Base-by-base conservation (phyloP, 2,888 invertebrate species). In the Ormyrus nitidulus region DNA sequence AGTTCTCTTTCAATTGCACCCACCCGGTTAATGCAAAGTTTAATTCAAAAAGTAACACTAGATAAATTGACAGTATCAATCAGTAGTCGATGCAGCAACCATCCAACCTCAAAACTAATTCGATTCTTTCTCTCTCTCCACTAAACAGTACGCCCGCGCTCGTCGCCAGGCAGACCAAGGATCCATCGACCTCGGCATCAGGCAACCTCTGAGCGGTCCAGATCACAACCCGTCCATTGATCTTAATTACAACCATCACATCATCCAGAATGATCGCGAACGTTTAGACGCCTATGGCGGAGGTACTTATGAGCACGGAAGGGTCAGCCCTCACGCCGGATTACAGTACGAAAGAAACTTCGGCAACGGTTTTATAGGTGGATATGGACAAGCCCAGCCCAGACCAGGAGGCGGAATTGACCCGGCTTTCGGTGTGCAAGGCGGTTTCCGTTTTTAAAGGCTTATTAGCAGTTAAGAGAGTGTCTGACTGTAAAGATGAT, bases 241-340 rank as follows among this genome's bases (percentile, higher is more conserved):
- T 61, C 59, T 75, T 6, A 13, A 75, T 58, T 75, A 68, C 59
- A 75, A 75, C 8, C 75, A 68, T 5, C 75, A 46, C 6, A 0
- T 75, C 6, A 44, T 51, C 8, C 13, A 68, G n/a, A 46, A 75
- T 9, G 2, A 44, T 10, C 49, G 44, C 2, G 59, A 59, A 6
- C 49, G 59, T 46, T 4, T 75, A 0, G 75, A 75, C 9, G 59
- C 75, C 0, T 75, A 68, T 8, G 75, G 75, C 2, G 75, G 75
- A 0, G 75, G 51, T 1, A 66, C 58, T 13, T 59, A 19, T 8
- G 0, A 44, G 6, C 4, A 11, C 0, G 51, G 61, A 8, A 7
- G 19, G 13, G 1, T 75, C 2, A 51, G 11, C n/a, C 75, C 75
- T 1, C 75, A 75, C 1, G 66, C 51, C 10, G 75, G 75, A 7